phyloP scores from a whole-genome alignment of 2,113 vertebrate species.

The Hepsetus odoe region DNA sequence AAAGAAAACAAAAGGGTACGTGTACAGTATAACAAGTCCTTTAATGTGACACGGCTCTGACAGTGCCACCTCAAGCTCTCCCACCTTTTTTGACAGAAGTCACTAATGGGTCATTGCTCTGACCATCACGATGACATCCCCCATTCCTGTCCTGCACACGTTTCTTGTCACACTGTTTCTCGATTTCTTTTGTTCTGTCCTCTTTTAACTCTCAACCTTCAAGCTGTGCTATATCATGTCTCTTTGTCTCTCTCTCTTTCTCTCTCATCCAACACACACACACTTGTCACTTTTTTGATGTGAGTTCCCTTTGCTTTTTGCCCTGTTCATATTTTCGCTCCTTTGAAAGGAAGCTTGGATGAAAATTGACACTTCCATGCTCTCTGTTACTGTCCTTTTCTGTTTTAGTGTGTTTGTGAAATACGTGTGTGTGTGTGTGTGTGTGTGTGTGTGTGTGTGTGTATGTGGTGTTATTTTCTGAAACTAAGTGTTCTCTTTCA shows the following conservation, averaged over 20 bases:
- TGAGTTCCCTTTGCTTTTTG: conserved; percentile 32
- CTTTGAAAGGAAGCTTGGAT: conserved; percentile 19
- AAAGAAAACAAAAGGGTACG: background rate
- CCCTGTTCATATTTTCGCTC: conserved; percentile 61
- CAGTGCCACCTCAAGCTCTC: background rate
- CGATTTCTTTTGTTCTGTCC: conserved; percentile 10
- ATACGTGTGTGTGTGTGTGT: background rate
- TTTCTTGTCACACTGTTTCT: conserved; percentile 14
- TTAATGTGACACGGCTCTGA: conserved; percentile 1
- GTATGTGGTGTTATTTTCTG: conserved; percentile 66
- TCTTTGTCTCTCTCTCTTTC: conserved; percentile 8
- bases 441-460: background rate
- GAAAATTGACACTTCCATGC: conserved; percentile 23
- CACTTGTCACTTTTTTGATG: conserved; percentile 50
- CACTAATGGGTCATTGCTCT: background rate
- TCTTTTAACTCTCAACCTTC: too few relatives aligned
- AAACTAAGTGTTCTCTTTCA: conserved; percentile 42
- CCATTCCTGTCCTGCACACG: background rate
- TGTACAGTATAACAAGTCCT: background rate
- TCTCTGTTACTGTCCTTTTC: conserved; percentile 16
- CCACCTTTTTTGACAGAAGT: background rate
- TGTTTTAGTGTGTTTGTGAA: background rate
- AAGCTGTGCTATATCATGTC: conserved; percentile 27
- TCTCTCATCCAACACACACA: background rate
- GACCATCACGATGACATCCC: background rate